phyloP scores from a whole-genome alignment of 2,888 invertebrate species.

The Drosophila cracens region DNA sequence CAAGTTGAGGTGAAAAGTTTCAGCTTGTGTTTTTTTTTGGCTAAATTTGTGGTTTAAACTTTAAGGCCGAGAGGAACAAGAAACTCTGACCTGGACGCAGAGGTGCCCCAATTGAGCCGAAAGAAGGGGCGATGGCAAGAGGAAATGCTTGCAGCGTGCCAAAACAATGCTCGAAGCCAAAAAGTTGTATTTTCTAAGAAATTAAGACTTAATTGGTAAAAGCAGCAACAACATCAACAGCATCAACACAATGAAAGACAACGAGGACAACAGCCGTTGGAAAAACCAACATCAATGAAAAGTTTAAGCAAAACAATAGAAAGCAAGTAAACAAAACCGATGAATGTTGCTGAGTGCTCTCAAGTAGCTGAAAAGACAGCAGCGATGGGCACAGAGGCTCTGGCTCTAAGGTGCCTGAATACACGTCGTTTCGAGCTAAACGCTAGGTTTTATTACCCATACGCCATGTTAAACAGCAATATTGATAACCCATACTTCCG shows the following conservation, averaged over 20 bases:
- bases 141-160: constrained; percentile 49
- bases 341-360: constrained; percentile 72
- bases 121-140: constrained; percentile 14
- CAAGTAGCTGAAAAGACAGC: constrained; percentile 48
- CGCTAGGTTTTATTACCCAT: constrained; percentile 61
- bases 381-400: constrained; percentile 14
- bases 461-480: constrained; percentile 63
- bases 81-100: constrained; percentile 46
- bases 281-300: constrained; percentile 78
- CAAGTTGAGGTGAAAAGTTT: constrained; percentile 71
- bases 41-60: constrained; percentile 72
- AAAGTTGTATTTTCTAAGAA: constrained; percentile 80
- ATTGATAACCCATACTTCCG: constrained; percentile 38
- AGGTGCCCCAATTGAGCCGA: constrained; percentile 56
- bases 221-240: constrained; percentile 64
- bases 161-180: constrained; percentile 75
- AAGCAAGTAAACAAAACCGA: constrained; percentile 75
- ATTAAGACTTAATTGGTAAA: constrained; percentile 80
- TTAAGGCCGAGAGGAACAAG: constrained; percentile 45
- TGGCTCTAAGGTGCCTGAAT: constrained; percentile 1
- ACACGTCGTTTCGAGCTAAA: constrained; percentile 8
- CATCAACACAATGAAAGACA: constrained; percentile 50
- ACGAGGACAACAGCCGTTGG: constrained; percentile 42
- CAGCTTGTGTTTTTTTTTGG: constrained; percentile 56
- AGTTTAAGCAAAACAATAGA: constrained; percentile 77